A percentile compares a stretch with the other conserved stretches of the same genome.
These are phyloP conservation scores for Hermaeophaga mercurialis DNA, from an alignment of 2,888 invertebrate genomes.

Conservation along the genomic window DNA sequence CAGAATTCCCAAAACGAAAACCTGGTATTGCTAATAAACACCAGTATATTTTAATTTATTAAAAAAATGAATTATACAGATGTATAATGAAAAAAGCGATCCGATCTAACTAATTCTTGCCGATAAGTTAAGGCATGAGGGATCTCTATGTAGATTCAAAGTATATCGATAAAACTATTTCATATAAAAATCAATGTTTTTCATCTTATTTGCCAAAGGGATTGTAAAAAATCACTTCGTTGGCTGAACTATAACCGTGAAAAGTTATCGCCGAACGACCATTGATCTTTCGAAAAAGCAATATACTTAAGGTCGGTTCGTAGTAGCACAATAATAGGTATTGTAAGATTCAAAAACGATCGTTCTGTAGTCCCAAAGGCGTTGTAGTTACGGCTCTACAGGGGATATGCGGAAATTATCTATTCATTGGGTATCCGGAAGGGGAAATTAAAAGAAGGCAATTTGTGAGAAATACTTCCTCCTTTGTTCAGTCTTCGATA, in stretches of 20 bases:
- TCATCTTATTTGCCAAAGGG: no score
- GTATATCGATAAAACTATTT: no score
- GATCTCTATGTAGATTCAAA: no score
- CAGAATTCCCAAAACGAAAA: no score
- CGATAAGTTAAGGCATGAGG: no score
- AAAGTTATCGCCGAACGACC: slow-evolving; percentile 44
- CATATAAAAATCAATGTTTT: no score
- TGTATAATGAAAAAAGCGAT: no score
- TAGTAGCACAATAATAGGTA: slow-evolving; percentile 51
- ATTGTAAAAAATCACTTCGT: slow-evolving; percentile 13
- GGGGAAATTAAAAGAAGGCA: slow-evolving; percentile 11
- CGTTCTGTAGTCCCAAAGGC: slow-evolving; percentile 30
- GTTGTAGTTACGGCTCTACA: slow-evolving; percentile 22
- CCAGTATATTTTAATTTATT: no score
- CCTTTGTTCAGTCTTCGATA: background rate
- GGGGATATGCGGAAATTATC: slow-evolving; percentile 20
- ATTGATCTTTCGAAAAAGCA: slow-evolving; percentile 52
- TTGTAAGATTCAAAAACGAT: slow-evolving; percentile 52
- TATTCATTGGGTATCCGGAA: slow-evolving; percentile 8
- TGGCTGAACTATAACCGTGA: slow-evolving; percentile 15
- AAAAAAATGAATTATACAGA: no score
- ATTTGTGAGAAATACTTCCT: background rate
- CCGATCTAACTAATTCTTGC: no score
- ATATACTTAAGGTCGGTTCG: slow-evolving; percentile 49
- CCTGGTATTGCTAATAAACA: no score